Evolutionary conservation across 2,113 vertebrate genomes (phyloP).

Genomic region (Leptocoma aspasia): DNA sequence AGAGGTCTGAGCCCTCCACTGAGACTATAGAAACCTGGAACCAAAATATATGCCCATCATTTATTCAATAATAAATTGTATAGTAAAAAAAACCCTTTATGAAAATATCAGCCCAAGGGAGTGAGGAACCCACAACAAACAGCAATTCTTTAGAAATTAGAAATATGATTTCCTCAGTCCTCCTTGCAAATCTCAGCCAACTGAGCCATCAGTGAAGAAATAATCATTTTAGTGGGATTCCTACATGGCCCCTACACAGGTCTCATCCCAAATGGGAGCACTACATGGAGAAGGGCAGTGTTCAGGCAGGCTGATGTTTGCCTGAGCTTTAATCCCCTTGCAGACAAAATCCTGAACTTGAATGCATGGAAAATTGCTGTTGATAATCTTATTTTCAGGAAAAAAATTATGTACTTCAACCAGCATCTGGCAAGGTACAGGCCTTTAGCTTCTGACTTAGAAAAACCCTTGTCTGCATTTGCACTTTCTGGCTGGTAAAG

Average conservation of each 20-base stretch:
- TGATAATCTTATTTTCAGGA: conserved; percentile 52
- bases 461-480: neutral
- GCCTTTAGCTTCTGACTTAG: neutral
- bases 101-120: neutral
- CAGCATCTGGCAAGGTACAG: conserved; percentile 15
- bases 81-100: neutral
- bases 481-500: neutral
- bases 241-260: neutral
- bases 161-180: neutral
- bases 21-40: neutral
- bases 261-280: neutral
- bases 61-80: neutral
- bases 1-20: neutral
- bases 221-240: neutral
- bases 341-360: conserved; percentile 29
- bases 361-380: conserved; percentile 53
- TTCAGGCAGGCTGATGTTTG: neutral
- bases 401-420: neutral
- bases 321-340: conserved; percentile 20
- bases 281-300: neutral
- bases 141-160: neutral
- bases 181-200: neutral
- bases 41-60: neutral
- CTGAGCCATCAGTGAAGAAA: neutral
- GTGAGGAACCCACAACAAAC: neutral